Evolutionary conservation across 2,888 invertebrate genomes (phyloP).

Genomic region (Vannuccia rotundouncinata): DNA sequence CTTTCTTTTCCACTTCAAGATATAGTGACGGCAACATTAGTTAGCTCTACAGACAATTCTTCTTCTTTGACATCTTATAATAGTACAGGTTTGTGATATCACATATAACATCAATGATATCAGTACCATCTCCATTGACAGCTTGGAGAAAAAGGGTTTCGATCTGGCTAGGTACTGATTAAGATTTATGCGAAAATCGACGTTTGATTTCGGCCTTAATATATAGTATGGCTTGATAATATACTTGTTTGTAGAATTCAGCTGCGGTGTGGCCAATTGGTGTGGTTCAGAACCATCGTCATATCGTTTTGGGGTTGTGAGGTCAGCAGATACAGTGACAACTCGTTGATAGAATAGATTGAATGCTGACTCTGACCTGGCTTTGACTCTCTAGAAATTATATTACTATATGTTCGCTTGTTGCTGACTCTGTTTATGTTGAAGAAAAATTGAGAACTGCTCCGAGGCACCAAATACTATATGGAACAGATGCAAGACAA

Average conservation of each 20-base stretch:
- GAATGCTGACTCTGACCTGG: no score
- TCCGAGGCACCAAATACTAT: no score
- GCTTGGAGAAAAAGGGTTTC: not conserved
- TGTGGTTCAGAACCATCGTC: no score
- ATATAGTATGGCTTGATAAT: not conserved
- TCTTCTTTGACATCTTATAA: not conserved
- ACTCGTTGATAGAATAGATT: no score
- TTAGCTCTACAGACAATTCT: constrained; percentile 20
- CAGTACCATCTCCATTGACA: constrained; percentile 1
- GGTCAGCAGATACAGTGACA: no score
- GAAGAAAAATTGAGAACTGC: no score
- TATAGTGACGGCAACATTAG: not conserved
- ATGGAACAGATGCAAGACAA: no score
- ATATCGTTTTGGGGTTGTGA: no score
- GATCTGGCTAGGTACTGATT: not conserved
- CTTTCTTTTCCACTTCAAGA: constrained; percentile 7
- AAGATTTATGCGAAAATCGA: not conserved
- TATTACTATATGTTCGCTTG: no score
- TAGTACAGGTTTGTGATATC: not conserved
- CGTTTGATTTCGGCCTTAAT: constrained; percentile 9
- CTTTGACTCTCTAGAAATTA: no score
- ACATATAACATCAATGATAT: not conserved
- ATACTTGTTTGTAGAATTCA: constrained; percentile 12
- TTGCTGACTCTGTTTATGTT: no score
- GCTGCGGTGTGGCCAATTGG: no score